phyloP scores from a whole-genome alignment of 2,797 vertebrate genomes.

The Aselliscus stoliczkanus region DNA sequence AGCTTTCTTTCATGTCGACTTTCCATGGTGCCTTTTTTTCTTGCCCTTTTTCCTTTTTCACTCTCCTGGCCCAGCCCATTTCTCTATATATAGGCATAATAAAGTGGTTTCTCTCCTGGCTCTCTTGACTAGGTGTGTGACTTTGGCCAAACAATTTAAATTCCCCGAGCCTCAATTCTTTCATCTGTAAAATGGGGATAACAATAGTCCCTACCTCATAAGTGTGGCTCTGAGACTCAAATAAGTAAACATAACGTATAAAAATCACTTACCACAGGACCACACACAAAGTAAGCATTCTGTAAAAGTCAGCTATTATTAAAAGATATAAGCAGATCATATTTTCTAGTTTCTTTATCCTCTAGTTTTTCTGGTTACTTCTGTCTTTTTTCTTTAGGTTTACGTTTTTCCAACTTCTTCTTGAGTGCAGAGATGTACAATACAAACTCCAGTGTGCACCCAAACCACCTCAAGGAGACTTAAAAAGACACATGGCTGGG shows the following conservation, averaged over 20 bases:
- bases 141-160: neutral
- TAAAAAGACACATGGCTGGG: fast-evolving
- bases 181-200: neutral
- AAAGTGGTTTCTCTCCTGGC: neutral
- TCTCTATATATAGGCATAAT: neutral
- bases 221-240: neutral
- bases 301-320: fast-evolving
- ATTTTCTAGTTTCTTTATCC: neutral
- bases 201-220: neutral
- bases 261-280: neutral
- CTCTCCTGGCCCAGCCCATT: too few relatives aligned
- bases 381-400: neutral
- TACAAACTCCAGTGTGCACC: too few relatives aligned
- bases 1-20: too few relatives aligned
- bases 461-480: neutral
- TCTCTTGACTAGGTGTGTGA: neutral
- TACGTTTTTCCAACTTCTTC: neutral
- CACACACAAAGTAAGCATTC: too few relatives aligned
- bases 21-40: neutral
- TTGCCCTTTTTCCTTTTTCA: neutral
- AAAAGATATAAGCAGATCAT: too few relatives aligned
- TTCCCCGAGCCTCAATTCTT: neutral
- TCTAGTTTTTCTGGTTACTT: neutral
- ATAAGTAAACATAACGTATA: neutral
- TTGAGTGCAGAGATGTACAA: neutral